Evolutionary conservation across 2,797 vertebrate genomes (phyloP), one percentile per base, ranked within the genome.

Genomic region (Octomys mimax): DNA sequence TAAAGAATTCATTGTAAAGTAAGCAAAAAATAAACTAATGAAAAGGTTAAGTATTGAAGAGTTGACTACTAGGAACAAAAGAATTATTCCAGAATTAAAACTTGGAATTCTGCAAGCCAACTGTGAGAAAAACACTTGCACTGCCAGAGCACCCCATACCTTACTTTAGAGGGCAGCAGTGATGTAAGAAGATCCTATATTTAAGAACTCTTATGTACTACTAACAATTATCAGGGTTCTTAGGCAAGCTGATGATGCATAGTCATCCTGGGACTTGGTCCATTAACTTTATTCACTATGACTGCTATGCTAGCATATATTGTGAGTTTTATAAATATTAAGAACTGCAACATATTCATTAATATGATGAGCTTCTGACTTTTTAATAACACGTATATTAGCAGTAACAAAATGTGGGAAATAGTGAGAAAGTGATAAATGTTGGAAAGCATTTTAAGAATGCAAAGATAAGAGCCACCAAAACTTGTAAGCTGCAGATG

Each of bases 321-420:
- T 87, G 31, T 79, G 21, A 93, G 36, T 66, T 87, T 82, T 49
- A 59, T 62, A 52, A 81, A 78, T n/a, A 93, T 59, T 84, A 82
- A 85, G 22, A 82, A 79, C n/a, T 83, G 49, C 2, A 68, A 21
- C 18, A n/a, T 68, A 54, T 42, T 80, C 61, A 89, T 0, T 49
- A 57, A 49, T 11, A 28, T 73, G 71, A 71, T 6, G 70, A 91
- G 62, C 11, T 26, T 26, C 19, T 54, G 21, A 86, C 59, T 52
- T 81, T 75, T 81, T 61, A 73, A 49, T 87, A 89, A 87, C 21
- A 87, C 21, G 52, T 64, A 36, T 61, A 86, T 78, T 57, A 82
- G 75, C 0, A 85, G 39, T 88, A 92, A 64, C 39, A 42, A 57
- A 92, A 78, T 24, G 4, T 73, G 79, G 12, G 9, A 95, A 93